phyloP scores from a whole-genome alignment of 2,888 invertebrate genomes.

The Hyppa rectilinea region DNA sequence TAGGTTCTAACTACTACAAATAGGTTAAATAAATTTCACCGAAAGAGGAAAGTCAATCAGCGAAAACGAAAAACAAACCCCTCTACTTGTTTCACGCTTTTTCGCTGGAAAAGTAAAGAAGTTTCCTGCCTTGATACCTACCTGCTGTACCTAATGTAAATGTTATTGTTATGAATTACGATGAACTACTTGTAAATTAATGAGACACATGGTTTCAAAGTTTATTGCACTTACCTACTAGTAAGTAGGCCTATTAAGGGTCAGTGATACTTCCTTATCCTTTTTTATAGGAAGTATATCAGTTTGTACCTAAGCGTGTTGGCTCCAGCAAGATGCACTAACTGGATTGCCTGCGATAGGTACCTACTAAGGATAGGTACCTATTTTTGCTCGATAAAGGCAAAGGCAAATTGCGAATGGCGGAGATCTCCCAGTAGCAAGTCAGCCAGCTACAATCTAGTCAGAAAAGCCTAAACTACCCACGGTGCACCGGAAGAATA shows the following conservation, averaged over 20 bases:
- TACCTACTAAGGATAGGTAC: too few relatives aligned
- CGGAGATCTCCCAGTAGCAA: neutral
- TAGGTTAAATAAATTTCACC: neutral
- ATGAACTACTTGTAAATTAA: neutral
- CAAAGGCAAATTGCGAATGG: neutral
- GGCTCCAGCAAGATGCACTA: neutral
- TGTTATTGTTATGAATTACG: constrained; percentile 22
- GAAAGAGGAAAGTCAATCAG: neutral
- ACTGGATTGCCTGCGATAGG: neutral
- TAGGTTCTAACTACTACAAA: neutral
- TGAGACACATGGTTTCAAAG: neutral
- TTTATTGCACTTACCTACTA: neutral
- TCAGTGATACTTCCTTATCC: neutral
- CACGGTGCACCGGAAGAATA: neutral
- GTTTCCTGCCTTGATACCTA: neutral
- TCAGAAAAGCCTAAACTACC: too few relatives aligned
- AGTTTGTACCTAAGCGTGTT: neutral
- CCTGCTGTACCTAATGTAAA: constrained; percentile 18
- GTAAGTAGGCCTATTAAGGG: too few relatives aligned
- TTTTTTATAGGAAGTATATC: neutral
- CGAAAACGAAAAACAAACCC: neutral
- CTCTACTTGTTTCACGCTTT: neutral
- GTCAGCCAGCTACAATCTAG: neutral
- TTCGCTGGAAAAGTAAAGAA: constrained; percentile 4
- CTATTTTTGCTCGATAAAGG: neutral